Evolutionary conservation across 2,113 vertebrate genomes (phyloP).

Genomic region (Pithys albifrons): DNA sequence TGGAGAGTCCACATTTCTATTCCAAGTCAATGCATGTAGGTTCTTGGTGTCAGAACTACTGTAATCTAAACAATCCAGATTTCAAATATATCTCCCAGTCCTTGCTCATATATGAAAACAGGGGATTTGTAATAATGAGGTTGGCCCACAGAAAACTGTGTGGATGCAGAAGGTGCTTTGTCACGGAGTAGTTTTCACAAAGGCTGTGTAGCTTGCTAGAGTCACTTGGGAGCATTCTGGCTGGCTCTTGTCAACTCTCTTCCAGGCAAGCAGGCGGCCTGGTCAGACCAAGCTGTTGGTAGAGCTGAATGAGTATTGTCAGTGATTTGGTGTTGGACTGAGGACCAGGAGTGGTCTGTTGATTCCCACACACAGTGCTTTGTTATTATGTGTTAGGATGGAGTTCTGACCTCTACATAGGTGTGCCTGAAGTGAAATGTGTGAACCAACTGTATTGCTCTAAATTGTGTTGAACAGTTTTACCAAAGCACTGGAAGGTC

Average conservation of each 20-base stretch:
- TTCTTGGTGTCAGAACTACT: neutral
- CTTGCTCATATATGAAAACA: neutral
- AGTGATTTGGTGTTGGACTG: neutral
- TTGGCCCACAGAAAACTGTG: neutral
- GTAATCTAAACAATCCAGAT: neutral
- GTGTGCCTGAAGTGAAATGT: rapidly evolving
- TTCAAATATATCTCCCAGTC: neutral
- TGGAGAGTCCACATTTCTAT: neutral
- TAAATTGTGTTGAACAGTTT: neutral
- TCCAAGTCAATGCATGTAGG: neutral
- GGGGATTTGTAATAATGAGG: neutral
- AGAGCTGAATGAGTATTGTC: neutral
- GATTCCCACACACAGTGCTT: neutral
- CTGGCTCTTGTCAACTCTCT: neutral
- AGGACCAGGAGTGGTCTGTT: neutral
- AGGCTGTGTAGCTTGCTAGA: neutral
- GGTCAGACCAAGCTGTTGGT: neutral
- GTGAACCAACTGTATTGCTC: neutral
- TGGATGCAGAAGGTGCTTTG: neutral
- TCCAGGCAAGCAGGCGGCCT: neutral
- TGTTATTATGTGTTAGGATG: neutral
- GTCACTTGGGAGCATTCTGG: neutral
- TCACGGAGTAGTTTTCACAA: neutral
- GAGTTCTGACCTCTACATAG: neutral
- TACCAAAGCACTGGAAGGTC: neutral